Conservation (phyloP, 2,113 vertebrate species). For the Oenanthe melanoleuca region DNA sequence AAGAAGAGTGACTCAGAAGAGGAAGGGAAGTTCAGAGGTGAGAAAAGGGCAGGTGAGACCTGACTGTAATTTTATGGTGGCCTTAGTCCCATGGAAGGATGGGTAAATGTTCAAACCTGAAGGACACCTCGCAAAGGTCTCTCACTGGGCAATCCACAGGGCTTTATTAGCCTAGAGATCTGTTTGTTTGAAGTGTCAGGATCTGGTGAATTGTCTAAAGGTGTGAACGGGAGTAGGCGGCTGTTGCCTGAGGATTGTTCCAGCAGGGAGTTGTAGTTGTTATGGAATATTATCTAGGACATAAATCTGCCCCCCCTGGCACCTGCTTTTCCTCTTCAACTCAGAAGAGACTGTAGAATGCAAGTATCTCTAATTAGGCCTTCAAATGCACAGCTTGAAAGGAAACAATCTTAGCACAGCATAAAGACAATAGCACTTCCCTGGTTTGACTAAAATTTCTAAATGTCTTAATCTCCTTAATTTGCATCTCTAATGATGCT, state of each 20-base stretch:
- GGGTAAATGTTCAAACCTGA: neutral
- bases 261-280: neutral
- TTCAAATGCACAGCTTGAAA: slow-evolving; percentile 27
- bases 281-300: neutral
- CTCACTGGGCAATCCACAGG: neutral
- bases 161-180: neutral
- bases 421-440: slow-evolving; percentile 1
- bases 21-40: neutral
- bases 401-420: neutral
- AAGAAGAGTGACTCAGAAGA: neutral
- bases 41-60: neutral
- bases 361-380: neutral
- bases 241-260: neutral
- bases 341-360: neutral
- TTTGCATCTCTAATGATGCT: neutral
- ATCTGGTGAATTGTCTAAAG: neutral
- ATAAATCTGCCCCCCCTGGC: neutral
- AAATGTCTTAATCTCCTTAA: neutral
- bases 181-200: neutral
- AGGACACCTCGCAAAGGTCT: neutral
- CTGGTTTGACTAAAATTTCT: neutral
- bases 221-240: neutral
- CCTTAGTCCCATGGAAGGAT: neutral
- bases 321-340: neutral
- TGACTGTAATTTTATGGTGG: neutral